Base-by-base conservation (phyloP, 2,113 vertebrate species). In the Tauraco erythrolophus region DNA sequence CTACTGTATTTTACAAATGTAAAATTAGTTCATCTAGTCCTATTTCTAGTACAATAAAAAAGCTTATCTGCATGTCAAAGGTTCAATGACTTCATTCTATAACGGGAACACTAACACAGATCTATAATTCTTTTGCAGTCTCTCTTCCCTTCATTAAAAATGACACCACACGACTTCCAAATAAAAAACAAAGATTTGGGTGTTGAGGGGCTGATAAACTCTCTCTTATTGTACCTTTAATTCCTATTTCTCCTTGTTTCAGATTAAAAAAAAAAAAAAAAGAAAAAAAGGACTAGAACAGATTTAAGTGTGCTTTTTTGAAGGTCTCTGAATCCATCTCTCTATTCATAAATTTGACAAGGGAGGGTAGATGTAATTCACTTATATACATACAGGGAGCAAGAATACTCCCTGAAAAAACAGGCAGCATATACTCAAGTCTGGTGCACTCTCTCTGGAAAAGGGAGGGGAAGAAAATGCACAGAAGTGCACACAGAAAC, bases 351-450 rank as follows among this genome's bases (percentile, higher is more conserved):
- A 41, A 35, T 89, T 46, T 69, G 69, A 70, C 8, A 84, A 18
- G 9, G 7, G 3, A 77, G 23, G 3, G 19, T 48, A 30, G 8
- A 80, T 69, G 8, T 31, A 89, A 46, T 4, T 57, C 24, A 66
- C 41, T 85, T 19, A 51, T 11, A 28, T 0, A 37, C 19, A 51
- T 11, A 28, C 0, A 37, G 1, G 4, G 15, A 95, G 62, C 27
- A 79, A 41, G 16, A 51, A 58, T 10, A 75, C 12, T 72, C 37
- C 43, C n/a, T 66, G 37, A 78, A 57, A 92, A 82, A 46, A 13
- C 8, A 85, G 43, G n/a, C 43, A 71, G 33, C 25, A 18, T 33
- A 82, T 31, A 88, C 12, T 12, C 37, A 75, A 72, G 33, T 54
- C 19, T 88, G 53, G 7, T 22, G 33, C 19, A 51, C 50, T 48